Conservation (phyloP, 2,888 invertebrate species). For the Prosapia bicincta region DNA sequence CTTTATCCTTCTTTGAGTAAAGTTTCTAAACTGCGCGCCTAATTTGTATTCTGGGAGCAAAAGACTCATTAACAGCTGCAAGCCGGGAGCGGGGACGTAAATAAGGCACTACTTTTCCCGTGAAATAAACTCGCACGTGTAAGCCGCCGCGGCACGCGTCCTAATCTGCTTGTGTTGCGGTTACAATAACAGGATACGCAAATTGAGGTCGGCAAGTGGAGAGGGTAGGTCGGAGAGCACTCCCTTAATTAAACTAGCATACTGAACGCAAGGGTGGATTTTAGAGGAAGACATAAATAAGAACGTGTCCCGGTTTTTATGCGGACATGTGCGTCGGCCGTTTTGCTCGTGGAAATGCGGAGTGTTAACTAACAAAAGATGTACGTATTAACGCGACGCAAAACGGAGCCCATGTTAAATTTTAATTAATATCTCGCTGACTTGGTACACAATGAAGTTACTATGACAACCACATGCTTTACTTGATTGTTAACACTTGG, state of each 20-base stretch:
- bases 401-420: not conserved
- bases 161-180: not conserved
- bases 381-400: not conserved
- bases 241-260: not conserved
- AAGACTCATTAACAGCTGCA: not conserved
- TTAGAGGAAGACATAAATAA: not conserved
- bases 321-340: not conserved
- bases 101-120: not conserved
- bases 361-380: not conserved
- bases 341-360: not conserved
- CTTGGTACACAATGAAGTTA: not conserved
- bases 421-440: not conserved
- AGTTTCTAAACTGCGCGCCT: not conserved
- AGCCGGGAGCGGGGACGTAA: not conserved
- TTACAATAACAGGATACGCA: conserved; percentile 2
- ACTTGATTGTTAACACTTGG: not conserved
- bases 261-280: not conserved
- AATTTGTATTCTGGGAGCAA: not conserved
- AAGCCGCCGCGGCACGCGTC: too few species aligned
- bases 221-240: not conserved
- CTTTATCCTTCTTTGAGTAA: too few species aligned
- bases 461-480: not conserved
- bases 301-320: not conserved
- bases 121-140: not conserved
- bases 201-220: not conserved